phyloP scores from a whole-genome alignment of 2,888 invertebrate genomes.

The Eremobia ochroleuca region DNA sequence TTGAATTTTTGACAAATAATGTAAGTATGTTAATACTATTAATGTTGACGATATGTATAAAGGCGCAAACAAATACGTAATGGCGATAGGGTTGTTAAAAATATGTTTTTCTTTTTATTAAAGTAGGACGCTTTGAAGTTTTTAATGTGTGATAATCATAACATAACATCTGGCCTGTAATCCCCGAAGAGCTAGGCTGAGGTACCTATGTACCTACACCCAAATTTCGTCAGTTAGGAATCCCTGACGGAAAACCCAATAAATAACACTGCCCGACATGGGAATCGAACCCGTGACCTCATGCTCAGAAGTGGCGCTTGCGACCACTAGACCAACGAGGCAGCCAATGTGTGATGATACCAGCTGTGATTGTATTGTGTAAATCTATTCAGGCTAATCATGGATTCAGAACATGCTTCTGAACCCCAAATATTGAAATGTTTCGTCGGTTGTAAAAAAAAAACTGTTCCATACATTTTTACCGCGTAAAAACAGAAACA shows the following conservation, averaged over 20 bases:
- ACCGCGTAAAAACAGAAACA: no score
- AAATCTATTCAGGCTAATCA: no score
- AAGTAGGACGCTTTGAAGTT: neutral
- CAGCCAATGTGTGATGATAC: neutral
- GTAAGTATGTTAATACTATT: constrained; percentile 32
- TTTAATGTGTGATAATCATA: neutral
- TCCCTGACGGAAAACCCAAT: neutral
- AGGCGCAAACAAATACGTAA: constrained; percentile 52
- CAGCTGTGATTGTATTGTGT: neutral
- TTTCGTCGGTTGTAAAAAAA: no score
- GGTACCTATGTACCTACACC: neutral
- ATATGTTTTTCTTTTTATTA: neutral
- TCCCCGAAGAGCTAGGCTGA: neutral
- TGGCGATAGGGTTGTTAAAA: constrained; percentile 42
- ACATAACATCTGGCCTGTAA: neutral
- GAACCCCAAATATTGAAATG: no score
- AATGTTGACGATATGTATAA: constrained; percentile 56
- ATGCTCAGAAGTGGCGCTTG: neutral
- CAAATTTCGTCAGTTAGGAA: neutral
- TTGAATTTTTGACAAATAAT: constrained; percentile 56
- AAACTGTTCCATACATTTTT: no score
- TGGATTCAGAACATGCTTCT: no score
- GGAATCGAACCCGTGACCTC: neutral
- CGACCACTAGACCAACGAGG: neutral
- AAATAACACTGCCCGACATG: neutral